A percentile compares a stretch with the other conserved stretches of the same genome.
Conservation (phyloP, 2,888 invertebrate genomes). For the Escarpia spicata region DNA sequence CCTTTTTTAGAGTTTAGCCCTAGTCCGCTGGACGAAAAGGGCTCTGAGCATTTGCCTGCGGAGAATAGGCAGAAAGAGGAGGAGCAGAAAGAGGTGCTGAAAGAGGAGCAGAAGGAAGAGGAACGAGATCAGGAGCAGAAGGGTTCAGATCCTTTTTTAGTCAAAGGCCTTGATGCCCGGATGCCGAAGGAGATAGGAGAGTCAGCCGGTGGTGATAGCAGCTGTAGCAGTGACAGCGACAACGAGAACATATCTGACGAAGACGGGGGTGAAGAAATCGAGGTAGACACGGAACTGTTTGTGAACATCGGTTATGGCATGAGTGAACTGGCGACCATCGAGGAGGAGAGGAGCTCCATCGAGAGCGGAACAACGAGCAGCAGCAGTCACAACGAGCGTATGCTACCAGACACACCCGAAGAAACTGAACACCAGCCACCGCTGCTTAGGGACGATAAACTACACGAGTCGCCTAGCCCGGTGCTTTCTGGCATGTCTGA, state of each 20-base stretch:
- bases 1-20: conserved; percentile 18
- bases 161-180: conserved; percentile 31
- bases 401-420: background rate
- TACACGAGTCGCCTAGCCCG: background rate
- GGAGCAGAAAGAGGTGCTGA: conserved; percentile 13
- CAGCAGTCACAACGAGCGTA: background rate
- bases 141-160: conserved; percentile 33
- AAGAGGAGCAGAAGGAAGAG: background rate
- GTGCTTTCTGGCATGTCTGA: background rate
- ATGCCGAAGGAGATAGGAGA: conserved; percentile 31
- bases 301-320: conserved; percentile 6
- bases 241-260: conserved; percentile 8
- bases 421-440: background rate
- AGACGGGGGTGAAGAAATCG: background rate
- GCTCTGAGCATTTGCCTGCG: background rate
- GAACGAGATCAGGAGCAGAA: background rate
- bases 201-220: background rate
- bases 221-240: conserved; percentile 8
- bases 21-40: background rate
- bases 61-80: background rate
- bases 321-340: conserved; percentile 18
- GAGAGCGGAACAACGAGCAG: background rate
- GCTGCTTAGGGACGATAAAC: background rate
- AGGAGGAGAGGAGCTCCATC: conserved; percentile 14
- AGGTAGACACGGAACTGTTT: background rate